Percentiles rank a stretch among this genome's conserved stretches.
phyloP scores from a whole-genome alignment of 2,113 vertebrate species.

The Clarias magur region DNA sequence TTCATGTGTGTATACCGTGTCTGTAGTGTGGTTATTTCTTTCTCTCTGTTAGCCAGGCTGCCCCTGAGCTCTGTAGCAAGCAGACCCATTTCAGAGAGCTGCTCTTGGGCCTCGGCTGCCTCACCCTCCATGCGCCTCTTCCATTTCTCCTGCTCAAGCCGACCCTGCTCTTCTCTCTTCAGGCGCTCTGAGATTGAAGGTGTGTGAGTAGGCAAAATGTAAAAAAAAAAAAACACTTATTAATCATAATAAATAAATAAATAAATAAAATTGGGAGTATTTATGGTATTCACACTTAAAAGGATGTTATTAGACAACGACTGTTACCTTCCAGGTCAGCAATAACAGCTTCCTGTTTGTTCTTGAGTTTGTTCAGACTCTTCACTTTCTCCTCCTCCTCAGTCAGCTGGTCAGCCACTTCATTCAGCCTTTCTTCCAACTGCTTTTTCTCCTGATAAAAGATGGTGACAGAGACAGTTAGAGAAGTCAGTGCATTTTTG shows the following conservation, averaged over 20 bases:
- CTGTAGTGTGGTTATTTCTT: conserved; percentile 83
- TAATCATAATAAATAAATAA: too few relatives aligned
- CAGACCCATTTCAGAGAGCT: conserved; percentile 81
- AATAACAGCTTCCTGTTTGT: conserved; percentile 86
- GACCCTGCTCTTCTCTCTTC: conserved; percentile 86
- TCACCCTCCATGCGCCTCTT: conserved; percentile 84
- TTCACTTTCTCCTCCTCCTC: conserved; percentile 91
- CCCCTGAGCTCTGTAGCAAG: conserved; percentile 76
- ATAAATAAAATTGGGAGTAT: too few relatives aligned
- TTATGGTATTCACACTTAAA: too few relatives aligned
- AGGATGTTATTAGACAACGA: neutral
- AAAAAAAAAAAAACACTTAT: too few relatives aligned
- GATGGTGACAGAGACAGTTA: neutral
- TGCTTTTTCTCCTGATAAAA: conserved; percentile 80
- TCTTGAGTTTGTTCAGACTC: conserved; percentile 85
- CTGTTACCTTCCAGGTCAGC: conserved; percentile 83
- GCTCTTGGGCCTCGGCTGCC: conserved; percentile 84
- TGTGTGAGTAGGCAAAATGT: neutral
- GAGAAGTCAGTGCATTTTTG: neutral
- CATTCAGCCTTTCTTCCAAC: conserved; percentile 82
- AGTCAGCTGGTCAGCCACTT: conserved; percentile 80
- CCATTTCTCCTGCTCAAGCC: conserved; percentile 88
- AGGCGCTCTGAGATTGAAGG: conserved; percentile 77
- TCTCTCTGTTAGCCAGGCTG: conserved; percentile 82
- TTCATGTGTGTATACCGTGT: conserved; percentile 68